Evolutionary conservation across 2,888 invertebrate species (phyloP), one percentile per base, ranked within the genome.

Genomic region (Nudaria mundana): DNA sequence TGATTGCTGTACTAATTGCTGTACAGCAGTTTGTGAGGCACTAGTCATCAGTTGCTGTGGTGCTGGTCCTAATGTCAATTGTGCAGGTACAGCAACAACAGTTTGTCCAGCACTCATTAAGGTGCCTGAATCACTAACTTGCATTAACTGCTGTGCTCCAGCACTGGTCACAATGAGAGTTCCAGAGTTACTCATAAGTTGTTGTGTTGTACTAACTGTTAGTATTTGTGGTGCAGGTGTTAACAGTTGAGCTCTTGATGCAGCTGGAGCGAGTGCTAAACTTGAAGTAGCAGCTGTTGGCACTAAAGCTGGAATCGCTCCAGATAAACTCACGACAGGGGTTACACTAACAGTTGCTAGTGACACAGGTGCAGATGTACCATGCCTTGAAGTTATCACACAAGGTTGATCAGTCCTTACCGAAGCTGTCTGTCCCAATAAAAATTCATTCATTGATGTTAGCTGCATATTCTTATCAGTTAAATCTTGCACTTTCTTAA

Each of bases 111-210:
- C 86, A 37, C 87, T 80, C 86, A 88, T 88, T 26, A 88, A 60
- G 30, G 83, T 86, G 3, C 87, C 87, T 10, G 88, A 88, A 56
- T 88, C 88, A 72, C 88, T 87, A 10, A 88, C 88, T 78, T 88
- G 88, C 88, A 88, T 87, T 3, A 88, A 55, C 60, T 88, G 88
- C 45, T 88, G 88, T 2, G 83, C 87, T 41, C 88, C 88, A 45
- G 88, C 88, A 76, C 88, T 88, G 20, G 88, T 88, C 3, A 88
- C 87, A 53, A 88, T 88, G 14, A 88, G 67, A 8, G 88, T 76
- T 29, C 88, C 88, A 36, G 88, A 88, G 53, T 87, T 88, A 1
- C 87, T 86, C 41, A 88, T 72, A 12, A 88, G 68, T 49, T 88
- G 88, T 53, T 88, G 88, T 42, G 88, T 88, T 34, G 87, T 88